Percentiles rank a stretch among this genome's conserved stretches.
These are phyloP conservation scores for Rhadina sibilatrix DNA, from an alignment of 2,113 vertebrate species.

Conservation along the genomic window DNA sequence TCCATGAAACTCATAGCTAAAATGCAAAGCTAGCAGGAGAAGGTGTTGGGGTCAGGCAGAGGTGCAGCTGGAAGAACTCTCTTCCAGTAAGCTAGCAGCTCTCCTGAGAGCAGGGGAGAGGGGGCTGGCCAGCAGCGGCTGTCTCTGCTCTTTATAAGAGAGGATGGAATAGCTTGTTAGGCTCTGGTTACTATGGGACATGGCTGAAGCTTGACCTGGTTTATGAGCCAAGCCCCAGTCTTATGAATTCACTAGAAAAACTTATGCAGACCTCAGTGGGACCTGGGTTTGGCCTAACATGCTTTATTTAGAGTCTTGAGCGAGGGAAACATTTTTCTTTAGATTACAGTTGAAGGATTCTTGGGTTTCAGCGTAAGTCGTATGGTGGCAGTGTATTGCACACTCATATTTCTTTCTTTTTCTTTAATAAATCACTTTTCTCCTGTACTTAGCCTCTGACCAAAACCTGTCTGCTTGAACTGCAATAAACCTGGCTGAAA, in stretches of 20 bases:
- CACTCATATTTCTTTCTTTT: neutral
- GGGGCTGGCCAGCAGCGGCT: neutral
- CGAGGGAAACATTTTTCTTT: conserved; percentile 50
- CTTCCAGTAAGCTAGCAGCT: neutral
- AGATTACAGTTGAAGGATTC: conserved; percentile 49
- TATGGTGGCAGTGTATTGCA: neutral
- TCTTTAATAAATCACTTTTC: conserved; percentile 24
- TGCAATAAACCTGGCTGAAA: neutral
- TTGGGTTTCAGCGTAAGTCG: conserved; percentile 46
- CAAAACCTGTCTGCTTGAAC: neutral
- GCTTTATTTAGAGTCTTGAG: conserved; percentile 16
- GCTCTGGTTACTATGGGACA: conserved; percentile 15
- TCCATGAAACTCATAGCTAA: neutral
- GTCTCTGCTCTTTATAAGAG: neutral
- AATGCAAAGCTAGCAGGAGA: neutral
- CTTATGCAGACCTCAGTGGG: neutral
- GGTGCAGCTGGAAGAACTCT: conserved; percentile 31
- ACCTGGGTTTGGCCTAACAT: conserved; percentile 25
- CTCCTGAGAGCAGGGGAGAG: neutral
- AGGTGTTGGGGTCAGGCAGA: conserved; percentile 43
- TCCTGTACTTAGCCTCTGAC: conserved; percentile 27
- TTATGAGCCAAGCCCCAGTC: conserved; percentile 10
- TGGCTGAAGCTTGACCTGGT: conserved; percentile 39
- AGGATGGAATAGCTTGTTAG: conserved; percentile 6
- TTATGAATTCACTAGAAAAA: conserved; percentile 11